A percentile compares a stretch with the other conserved stretches of the same genome.
Conservation (phyloP, 2,888 invertebrate genomes). For the Drosophila meridiana region DNA sequence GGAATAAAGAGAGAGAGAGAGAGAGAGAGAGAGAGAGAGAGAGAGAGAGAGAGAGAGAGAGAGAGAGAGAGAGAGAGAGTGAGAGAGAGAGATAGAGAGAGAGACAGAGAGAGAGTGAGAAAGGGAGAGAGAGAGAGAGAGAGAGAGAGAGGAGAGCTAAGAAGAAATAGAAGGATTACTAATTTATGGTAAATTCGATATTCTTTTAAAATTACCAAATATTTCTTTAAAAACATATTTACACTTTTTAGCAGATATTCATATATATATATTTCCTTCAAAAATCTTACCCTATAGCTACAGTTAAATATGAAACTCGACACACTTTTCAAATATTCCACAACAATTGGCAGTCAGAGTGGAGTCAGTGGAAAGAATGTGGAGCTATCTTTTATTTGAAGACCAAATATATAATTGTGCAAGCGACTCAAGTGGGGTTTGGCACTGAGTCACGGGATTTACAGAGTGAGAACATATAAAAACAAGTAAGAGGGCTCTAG, state of each 20-base stretch:
- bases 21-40: too few relatives aligned
- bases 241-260: background rate
- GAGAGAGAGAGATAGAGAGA: too few relatives aligned
- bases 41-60: too few relatives aligned
- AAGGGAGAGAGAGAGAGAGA: too few relatives aligned
- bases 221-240: background rate
- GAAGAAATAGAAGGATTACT: too few relatives aligned
- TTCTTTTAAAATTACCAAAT: too few relatives aligned
- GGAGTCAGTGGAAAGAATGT: background rate
- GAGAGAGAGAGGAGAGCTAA: too few relatives aligned
- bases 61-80: too few relatives aligned
- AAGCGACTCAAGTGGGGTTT: background rate
- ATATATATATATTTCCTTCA: background rate
- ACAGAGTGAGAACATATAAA: background rate
- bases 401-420: slow-evolving; percentile 17
- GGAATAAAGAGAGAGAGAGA: too few relatives aligned
- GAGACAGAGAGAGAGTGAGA: too few relatives aligned
- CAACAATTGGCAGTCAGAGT: background rate
- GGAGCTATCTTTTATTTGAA: slow-evolving; percentile 26
- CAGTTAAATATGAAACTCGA: background rate
- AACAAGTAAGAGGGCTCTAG: too few relatives aligned
- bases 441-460: slow-evolving; percentile 20
- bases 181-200: too few relatives aligned
- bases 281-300: background rate
- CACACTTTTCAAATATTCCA: background rate